These are phyloP conservation scores for Naja naja DNA, from an alignment of 2,113 vertebrate genomes.

Conservation along the genomic window DNA sequence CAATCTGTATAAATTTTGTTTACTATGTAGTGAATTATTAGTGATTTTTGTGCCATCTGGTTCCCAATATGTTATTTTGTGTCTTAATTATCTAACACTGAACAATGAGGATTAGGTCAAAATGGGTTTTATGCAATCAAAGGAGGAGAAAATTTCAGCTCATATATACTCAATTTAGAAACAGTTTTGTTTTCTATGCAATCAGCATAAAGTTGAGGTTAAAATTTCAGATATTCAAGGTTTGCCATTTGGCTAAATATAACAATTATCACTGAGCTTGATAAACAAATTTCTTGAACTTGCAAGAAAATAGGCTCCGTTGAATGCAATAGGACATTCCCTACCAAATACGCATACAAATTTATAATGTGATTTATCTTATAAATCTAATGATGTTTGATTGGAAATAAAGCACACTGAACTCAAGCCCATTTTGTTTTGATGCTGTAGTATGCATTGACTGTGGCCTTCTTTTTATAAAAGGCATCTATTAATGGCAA, in stretches of 20 bases:
- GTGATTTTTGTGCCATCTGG: not conserved
- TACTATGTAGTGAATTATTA: not conserved
- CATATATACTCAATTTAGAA: not conserved
- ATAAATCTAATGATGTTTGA: not conserved
- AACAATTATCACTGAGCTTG: not conserved
- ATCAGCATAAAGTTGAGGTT: not conserved
- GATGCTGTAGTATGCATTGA: not conserved
- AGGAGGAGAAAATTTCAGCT: not conserved
- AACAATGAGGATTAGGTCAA: not conserved
- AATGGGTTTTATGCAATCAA: not conserved
- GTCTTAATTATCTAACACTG: not conserved
- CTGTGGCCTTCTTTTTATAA: not conserved
- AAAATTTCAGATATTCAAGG: not conserved
- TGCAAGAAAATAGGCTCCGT: not conserved
- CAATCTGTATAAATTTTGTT: not conserved
- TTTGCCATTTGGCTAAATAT: not conserved
- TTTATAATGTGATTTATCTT: not conserved
- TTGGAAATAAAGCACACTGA: not conserved
- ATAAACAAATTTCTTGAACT: not conserved
- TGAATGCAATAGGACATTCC: not conserved
- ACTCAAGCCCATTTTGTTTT: not conserved
- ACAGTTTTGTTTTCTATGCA: not conserved
- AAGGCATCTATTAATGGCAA: constrained; percentile 14
- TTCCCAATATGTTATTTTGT: not conserved
- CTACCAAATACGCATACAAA: not conserved